phyloP scores from a whole-genome alignment of 2,888 invertebrate species.

The Corythucha ciliata region DNA sequence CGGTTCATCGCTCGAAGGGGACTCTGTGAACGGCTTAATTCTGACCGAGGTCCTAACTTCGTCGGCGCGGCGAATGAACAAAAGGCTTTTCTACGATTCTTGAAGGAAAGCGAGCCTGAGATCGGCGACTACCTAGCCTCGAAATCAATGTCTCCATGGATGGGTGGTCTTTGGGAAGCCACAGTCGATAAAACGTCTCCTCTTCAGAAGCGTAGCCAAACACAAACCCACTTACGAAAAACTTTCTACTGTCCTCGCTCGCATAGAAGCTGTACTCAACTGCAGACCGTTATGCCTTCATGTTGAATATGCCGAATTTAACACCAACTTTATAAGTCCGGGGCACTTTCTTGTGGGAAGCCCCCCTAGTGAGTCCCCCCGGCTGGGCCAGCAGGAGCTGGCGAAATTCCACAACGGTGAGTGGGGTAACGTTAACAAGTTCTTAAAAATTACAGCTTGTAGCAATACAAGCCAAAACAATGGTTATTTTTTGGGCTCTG shows the following conservation, averaged over 20 bases:
- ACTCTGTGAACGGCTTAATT: not conserved
- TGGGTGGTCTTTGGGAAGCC: not conserved
- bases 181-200: not conserved
- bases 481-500: too few relatives aligned
- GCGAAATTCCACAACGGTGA: too few relatives aligned
- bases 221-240: not conserved
- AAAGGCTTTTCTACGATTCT: not conserved
- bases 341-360: not conserved
- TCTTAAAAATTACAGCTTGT: too few relatives aligned
- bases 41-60: not conserved
- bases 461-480: too few relatives aligned
- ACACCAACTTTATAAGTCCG: not conserved
- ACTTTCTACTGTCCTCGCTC: not conserved
- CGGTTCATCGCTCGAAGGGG: not conserved
- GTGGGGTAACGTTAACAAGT: too few relatives aligned
- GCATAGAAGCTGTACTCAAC: not conserved
- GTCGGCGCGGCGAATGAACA: not conserved
- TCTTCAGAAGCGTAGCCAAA: not conserved
- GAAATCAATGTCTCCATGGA: not conserved
- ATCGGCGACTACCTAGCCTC: not conserved
- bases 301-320: too few relatives aligned
- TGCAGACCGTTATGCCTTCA: not conserved
- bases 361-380: too few relatives aligned
- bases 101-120: not conserved
- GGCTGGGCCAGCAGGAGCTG: too few relatives aligned